Evolutionary conservation across 2,888 invertebrate species (phyloP).

Genomic region (Hylaea fasciaria): DNA sequence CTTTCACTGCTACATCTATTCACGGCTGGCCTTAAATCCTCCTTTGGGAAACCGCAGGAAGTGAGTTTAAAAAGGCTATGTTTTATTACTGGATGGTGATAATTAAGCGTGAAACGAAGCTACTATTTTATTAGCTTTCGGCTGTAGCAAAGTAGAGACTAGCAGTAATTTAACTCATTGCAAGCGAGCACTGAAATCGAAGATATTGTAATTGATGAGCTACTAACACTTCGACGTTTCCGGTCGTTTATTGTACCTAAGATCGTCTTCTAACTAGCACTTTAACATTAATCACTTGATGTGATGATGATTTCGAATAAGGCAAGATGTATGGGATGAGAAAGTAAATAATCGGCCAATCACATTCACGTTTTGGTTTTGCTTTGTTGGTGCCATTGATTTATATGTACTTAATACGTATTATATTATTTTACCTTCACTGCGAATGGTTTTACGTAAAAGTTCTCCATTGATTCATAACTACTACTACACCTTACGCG

Average conservation of each 20-base stretch:
- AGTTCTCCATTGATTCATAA: not conserved
- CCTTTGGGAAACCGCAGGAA: constrained; percentile 77
- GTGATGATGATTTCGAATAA: constrained; percentile 16
- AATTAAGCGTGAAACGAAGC: constrained; percentile 49
- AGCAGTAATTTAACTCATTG: constrained; percentile 18
- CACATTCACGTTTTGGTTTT: not conserved
- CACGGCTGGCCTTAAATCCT: constrained; percentile 74
- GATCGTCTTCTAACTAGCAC: constrained; percentile 18
- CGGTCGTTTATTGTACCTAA: constrained; percentile 32
- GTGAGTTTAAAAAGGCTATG: constrained; percentile 61
- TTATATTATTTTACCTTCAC: not conserved
- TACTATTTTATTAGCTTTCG: constrained; percentile 42
- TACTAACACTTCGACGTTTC: constrained; percentile 26
- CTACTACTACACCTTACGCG: too few species aligned
- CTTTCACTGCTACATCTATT: constrained; percentile 73
- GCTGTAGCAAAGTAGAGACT: constrained; percentile 26
- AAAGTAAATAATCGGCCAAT: constrained; percentile 24
- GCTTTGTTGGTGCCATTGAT: not conserved
- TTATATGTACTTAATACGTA: too few species aligned
- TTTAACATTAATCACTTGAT: constrained; percentile 17
- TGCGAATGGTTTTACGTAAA: not conserved
- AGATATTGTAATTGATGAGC: constrained; percentile 27
- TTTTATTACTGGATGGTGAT: constrained; percentile 53
- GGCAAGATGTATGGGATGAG: constrained; percentile 20
- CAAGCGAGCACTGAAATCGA: constrained; percentile 20